Evolutionary conservation across 2,113 vertebrate species (phyloP).

Genomic region (crab-eating macaque (Macaca fascicularis)): T2T-MFA8v1.1 NC_088389.1:89756001-89756500

Average conservation of each 20-base stretch:
- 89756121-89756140: background rate
- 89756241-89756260: background rate
- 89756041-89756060: background rate
- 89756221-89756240: background rate
- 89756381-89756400: background rate
- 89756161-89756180: background rate
- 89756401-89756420: background rate
- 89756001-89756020: background rate
- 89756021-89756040: background rate
- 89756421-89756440: background rate
- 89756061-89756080: background rate
- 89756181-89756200: background rate
- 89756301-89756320: background rate
- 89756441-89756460: background rate
- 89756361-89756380: background rate
- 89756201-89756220: background rate
- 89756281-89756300: background rate
- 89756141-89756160: background rate
- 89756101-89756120: background rate
- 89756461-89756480: background rate
- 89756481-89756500: background rate
- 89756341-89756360: background rate
- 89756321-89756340: background rate
- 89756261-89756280: accelerated
- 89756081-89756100: no score